Conservation (phyloP, 2,888 invertebrate species). For the Nomada flava region DNA sequence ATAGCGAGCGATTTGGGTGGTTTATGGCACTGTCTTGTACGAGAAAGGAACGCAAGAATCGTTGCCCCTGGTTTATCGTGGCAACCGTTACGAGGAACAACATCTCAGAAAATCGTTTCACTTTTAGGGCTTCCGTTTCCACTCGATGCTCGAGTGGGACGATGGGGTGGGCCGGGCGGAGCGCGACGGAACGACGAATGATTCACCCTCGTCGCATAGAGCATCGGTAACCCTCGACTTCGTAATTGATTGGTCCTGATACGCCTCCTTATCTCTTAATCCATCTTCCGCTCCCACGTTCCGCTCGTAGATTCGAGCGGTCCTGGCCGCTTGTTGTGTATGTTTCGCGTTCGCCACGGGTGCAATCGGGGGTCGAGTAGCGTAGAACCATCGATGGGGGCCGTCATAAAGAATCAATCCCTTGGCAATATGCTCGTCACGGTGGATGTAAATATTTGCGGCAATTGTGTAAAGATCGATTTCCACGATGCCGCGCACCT, state of each 20-base stretch:
- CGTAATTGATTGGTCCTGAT: constrained; percentile 83
- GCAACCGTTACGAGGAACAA: constrained; percentile 56
- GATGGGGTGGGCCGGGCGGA: not conserved
- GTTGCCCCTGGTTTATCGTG: constrained; percentile 56
- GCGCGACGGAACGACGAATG: constrained; percentile 55
- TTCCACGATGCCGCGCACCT: constrained; percentile 57
- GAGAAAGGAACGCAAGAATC: constrained; percentile 61
- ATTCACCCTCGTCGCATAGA: constrained; percentile 62
- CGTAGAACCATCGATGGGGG: constrained; percentile 31
- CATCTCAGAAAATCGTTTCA: constrained; percentile 71
- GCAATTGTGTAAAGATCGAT: constrained; percentile 76
- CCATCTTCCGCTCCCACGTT: constrained; percentile 77
- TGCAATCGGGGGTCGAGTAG: constrained; percentile 27
- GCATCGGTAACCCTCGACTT: constrained; percentile 76
- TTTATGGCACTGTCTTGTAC: constrained; percentile 61
- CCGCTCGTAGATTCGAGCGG: constrained; percentile 66
- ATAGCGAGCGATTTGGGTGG: constrained; percentile 66
- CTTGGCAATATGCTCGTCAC: constrained; percentile 69
- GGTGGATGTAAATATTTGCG: constrained; percentile 80
- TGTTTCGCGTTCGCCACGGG: constrained; percentile 52
- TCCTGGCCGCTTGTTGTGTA: constrained; percentile 66
- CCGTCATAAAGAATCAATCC: constrained; percentile 79
- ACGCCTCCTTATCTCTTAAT: constrained; percentile 83
- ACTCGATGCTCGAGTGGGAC: not conserved
- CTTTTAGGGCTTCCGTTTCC: constrained; percentile 48